Base-by-base conservation (phyloP, 1,140 invertebrate species). In the Brachionus paranguensis region DNA sequence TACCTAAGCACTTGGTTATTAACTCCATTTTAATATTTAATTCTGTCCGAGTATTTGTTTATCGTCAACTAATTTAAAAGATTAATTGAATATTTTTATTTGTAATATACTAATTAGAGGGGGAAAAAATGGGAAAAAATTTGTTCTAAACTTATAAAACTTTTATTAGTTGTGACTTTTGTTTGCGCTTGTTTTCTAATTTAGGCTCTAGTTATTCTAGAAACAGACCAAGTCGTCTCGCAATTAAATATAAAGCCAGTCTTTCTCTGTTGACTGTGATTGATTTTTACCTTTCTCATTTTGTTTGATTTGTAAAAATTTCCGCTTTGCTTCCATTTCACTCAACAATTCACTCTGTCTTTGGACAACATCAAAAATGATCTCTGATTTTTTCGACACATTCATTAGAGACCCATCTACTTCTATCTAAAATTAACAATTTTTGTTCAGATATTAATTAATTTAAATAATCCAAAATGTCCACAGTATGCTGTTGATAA, bases 1-100 rank as follows among this genome's bases (percentile, higher is more conserved):
- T 60, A 60, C 53, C 53, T 60, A 60, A 60, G 53, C 53, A 60
- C 53, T 60, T 60, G 53, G 53, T 60, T 60, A 60, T 60, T 60
- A 60, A 60, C 53, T 60, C 53, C 10, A 60, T 60, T 60, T 60
- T 60, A 55, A 55, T 55, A 55, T 55, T 55, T 55, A 60, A 60
- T 60, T 60, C 20, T 60, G 53, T 60, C 53, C 53, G 20, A 60
- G 53, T 60, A 60, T 60, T 60, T 60, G 53, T 60, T 60, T 2
- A 27, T 60, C 20, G 53, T 60, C 53, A 60, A 60, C 53, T 60
- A 60, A 60, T 60, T 60, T 60, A 60, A 60, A 60, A 60, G 53
- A 60, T 60, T 60, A 60, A 60, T 60, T 60, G 53, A 60, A 60
- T 60, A 60, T 60, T 60, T 60, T 60, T 60, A 60, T 60, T 60